A percentile compares a stretch with the other conserved stretches of the same genome.
Evolutionary conservation across 2,113 vertebrate genomes (phyloP).

Genomic region (Catharus bicknelli): DNA sequence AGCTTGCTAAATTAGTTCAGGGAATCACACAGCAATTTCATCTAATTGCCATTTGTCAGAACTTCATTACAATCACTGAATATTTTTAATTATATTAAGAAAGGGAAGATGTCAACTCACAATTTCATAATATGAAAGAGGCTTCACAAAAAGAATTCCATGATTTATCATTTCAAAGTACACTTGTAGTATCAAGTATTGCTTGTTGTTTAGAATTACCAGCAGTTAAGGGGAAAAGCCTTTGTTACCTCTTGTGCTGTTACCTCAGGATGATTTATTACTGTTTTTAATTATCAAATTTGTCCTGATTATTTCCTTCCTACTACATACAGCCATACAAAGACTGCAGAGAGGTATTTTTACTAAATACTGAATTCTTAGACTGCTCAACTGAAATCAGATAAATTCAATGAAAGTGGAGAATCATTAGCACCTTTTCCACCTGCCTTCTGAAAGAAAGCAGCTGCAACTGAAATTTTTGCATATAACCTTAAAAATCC

Average conservation of each 20-base stretch:
- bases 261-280: not conserved
- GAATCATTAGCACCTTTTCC: not conserved
- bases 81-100: conserved; percentile 52
- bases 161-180: not conserved
- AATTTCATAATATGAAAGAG: not conserved
- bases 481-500: not conserved
- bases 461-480: not conserved
- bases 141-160: not conserved
- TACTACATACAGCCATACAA: not conserved
- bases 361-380: not conserved
- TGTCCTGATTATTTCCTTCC: not conserved
- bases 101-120: conserved; percentile 13
- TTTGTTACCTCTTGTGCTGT: not conserved
- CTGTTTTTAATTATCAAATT: not conserved
- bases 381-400: not conserved
- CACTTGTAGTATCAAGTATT: rapidly evolving
- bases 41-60: conserved; percentile 50
- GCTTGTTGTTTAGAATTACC: not conserved
- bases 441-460: not conserved
- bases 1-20: conserved; percentile 46
- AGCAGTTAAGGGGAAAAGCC: not conserved
- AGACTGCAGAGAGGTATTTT: not conserved
- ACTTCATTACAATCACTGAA: conserved; percentile 19
- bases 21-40: conserved; percentile 47
- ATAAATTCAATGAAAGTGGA: not conserved